Conservation (phyloP, 1,140 invertebrate species). For the Hylaeus anthracinus region DNA sequence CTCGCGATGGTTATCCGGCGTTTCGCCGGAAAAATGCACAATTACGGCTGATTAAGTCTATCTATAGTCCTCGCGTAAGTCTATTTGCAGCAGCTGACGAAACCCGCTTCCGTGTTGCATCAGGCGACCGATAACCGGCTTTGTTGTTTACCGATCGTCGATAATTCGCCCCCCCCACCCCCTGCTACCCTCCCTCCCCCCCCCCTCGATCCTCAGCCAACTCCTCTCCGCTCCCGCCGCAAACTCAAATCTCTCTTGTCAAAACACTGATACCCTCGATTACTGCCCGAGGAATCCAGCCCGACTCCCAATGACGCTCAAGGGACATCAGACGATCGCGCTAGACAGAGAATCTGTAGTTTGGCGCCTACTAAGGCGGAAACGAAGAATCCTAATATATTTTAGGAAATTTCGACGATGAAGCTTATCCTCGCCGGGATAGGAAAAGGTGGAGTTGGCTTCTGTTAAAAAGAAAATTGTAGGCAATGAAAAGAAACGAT, state of each 20-base stretch:
- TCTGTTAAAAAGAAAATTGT: no score
- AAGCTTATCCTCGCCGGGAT: no score
- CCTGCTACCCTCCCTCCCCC: not conserved
- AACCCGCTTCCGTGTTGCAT: slow-evolving; percentile 77
- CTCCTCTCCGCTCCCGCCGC: not conserved
- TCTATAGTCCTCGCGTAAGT: slow-evolving; percentile 42
- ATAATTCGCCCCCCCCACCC: slow-evolving; percentile 44
- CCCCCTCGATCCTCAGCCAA: slow-evolving; percentile 4
- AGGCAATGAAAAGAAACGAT: no score
- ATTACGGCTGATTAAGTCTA: slow-evolving; percentile 55
- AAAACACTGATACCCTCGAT: slow-evolving; percentile 42
- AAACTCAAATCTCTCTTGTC: slow-evolving; percentile 37
- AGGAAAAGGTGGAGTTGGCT: no score
- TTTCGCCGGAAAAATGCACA: slow-evolving; percentile 34
- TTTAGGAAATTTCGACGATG: no score
- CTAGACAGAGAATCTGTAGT: no score
- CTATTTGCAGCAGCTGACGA: slow-evolving; percentile 73
- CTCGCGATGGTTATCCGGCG: slow-evolving; percentile 48
- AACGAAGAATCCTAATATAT: no score
- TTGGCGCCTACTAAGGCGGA: no score
- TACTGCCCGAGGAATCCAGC: not conserved
- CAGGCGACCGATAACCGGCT: slow-evolving; percentile 67
- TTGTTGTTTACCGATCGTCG: slow-evolving; percentile 61
- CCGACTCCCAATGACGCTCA: no score
- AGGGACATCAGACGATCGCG: no score